Conservation (phyloP, 1,140 invertebrate genomes). For the Drosophila repleta region DNA sequence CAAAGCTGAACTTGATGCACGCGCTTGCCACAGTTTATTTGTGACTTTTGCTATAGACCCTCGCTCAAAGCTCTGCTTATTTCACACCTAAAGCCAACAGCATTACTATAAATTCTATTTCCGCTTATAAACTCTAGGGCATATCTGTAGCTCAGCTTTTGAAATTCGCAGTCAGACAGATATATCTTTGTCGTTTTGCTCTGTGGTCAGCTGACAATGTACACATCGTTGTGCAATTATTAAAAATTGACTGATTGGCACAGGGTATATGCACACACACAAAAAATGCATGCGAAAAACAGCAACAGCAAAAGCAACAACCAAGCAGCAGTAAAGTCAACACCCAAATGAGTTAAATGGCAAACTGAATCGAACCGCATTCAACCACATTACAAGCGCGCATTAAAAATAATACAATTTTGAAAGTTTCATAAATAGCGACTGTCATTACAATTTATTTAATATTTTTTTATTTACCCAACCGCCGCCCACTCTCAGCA, state of each 20-base stretch:
- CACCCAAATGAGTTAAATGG: constrained; percentile 70
- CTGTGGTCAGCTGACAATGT: constrained; percentile 52
- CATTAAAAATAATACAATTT: constrained; percentile 74
- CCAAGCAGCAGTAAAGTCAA: constrained; percentile 41
- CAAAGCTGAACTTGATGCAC: no score
- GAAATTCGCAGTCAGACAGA: neutral
- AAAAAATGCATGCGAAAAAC: constrained; percentile 35
- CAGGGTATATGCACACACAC: constrained; percentile 15
- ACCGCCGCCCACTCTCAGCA: neutral
- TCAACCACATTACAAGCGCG: constrained; percentile 46
- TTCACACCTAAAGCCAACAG: no score
- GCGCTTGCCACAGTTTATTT: no score
- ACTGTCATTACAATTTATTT: constrained; percentile 52
- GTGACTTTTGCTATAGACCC: no score
- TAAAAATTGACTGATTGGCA: constrained; percentile 57
- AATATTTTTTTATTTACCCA: constrained; percentile 33
- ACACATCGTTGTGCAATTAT: constrained; percentile 51
- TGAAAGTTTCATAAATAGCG: constrained; percentile 56
- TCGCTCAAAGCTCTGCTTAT: no score
- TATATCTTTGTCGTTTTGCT: constrained; percentile 9
- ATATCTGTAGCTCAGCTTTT: neutral
- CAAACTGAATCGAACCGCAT: constrained; percentile 51
- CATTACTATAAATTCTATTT: no score
- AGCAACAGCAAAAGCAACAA: constrained; percentile 12
- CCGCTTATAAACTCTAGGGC: neutral